Conservation (phyloP, 2,888 invertebrate genomes). For the Pediacus dermestoides region DNA sequence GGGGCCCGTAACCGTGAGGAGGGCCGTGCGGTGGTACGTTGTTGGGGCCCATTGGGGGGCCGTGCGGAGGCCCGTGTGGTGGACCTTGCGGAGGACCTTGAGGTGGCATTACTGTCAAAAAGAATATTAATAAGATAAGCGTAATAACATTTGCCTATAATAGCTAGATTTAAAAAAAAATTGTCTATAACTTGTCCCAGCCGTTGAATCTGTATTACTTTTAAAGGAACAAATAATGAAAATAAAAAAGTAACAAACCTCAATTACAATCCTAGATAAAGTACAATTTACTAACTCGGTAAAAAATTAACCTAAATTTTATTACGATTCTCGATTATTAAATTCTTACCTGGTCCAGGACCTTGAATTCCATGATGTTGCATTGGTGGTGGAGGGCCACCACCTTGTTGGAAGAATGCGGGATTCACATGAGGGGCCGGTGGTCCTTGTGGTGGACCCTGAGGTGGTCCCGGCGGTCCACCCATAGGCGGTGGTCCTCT, state of each 20-base stretch:
- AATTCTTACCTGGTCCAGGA: constrained; percentile 48
- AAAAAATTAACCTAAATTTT: no score
- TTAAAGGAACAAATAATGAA: no score
- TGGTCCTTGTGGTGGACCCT: constrained; percentile 57
- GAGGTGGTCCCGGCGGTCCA: constrained; percentile 50
- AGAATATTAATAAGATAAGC: neutral
- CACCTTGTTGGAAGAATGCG: constrained; percentile 86
- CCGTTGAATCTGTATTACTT: no score
- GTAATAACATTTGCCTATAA: no score
- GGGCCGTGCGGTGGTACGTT: constrained; percentile 50
- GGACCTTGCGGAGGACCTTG: constrained; percentile 64
- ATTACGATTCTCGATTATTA: no score
- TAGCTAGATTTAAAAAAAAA: no score
- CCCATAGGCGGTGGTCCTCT: constrained; percentile 58
- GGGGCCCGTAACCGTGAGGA: constrained; percentile 58
- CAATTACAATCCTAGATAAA: no score
- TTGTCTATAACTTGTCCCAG: no score
- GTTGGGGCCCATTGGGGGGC: constrained; percentile 62
- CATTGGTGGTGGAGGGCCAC: constrained; percentile 55
- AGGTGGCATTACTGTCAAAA: constrained; percentile 55
- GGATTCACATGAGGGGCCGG: constrained; percentile 96
- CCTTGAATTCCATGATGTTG: constrained; percentile 53
- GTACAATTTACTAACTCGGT: no score
- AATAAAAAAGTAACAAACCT: no score
- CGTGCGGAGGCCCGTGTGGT: constrained; percentile 59